A percentile compares a stretch with the other conserved stretches of the same genome.
Conservation (phyloP, 2,888 invertebrate genomes). For the Bursaphelenchus okinawaensis region DNA sequence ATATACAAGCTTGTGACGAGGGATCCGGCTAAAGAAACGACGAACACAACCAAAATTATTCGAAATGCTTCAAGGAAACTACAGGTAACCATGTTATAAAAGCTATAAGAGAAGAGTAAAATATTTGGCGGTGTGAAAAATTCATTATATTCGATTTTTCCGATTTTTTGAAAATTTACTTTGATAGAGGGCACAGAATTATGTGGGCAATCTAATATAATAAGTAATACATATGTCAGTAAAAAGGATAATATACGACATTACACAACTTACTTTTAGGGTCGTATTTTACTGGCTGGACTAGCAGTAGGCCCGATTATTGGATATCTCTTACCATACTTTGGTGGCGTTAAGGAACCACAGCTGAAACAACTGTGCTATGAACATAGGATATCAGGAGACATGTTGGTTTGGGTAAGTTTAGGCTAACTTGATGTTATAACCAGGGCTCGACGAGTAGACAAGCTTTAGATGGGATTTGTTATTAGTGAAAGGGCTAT, state of each 20-base stretch:
- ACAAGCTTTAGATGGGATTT: too few species aligned
- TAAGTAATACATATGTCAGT: too few species aligned
- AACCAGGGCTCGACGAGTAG: neutral
- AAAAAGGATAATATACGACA: neutral
- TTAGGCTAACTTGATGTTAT: neutral
- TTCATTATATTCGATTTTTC: too few species aligned
- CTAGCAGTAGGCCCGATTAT: conserved; percentile 38
- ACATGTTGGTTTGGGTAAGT: conserved; percentile 35
- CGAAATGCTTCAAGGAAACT: conserved; percentile 40
- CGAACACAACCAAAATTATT: conserved; percentile 51
- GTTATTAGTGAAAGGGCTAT: too few species aligned
- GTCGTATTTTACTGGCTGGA: conserved; percentile 43
- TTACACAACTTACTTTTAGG: conserved; percentile 25
- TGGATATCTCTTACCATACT: conserved; percentile 7
- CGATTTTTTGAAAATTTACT: too few species aligned
- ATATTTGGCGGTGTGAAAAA: too few species aligned
- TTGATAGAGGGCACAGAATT: too few species aligned
- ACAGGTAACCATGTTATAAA: conserved; percentile 36
- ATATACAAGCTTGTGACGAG: conserved; percentile 36
- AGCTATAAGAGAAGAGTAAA: neutral
- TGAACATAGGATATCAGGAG: conserved; percentile 36
- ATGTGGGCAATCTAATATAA: too few species aligned
- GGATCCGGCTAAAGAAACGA: conserved; percentile 42
- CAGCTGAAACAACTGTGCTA: conserved; percentile 44
- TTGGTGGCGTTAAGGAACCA: conserved; percentile 17